These are phyloP conservation scores for Rhabditophanes sp. DNA, from an alignment of 2,888 invertebrate genomes.

Conservation along the genomic window DNA sequence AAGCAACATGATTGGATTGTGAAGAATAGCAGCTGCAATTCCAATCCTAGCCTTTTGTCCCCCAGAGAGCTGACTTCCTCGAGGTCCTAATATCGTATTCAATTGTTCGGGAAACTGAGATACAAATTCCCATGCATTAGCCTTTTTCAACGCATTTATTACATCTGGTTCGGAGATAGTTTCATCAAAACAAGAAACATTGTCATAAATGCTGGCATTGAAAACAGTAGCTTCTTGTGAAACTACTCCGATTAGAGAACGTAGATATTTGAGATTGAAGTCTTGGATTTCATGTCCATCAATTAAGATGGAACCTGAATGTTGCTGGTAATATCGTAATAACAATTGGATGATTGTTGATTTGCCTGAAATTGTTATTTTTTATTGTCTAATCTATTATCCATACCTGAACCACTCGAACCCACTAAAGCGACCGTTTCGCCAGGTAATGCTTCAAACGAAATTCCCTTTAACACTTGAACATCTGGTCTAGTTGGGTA, in stretches of 20 bases:
- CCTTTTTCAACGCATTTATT: too few species aligned
- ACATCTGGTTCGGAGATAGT: conserved; percentile 24
- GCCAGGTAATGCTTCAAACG: conserved; percentile 23
- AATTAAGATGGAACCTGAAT: conserved; percentile 43
- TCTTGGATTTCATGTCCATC: conserved; percentile 46
- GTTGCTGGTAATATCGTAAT: conserved; percentile 34
- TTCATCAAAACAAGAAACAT: conserved; percentile 45
- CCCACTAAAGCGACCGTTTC: conserved; percentile 35
- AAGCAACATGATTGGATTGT: conserved; percentile 11
- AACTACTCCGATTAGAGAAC: conserved; percentile 45
- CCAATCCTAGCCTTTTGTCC: conserved; percentile 30
- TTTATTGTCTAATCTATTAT: too few species aligned
- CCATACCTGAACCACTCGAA: conserved; percentile 30
- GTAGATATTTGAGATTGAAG: conserved; percentile 48
- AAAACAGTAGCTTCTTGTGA: conserved; percentile 53
- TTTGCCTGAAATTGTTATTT: too few species aligned
- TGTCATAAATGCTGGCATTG: conserved; percentile 48
- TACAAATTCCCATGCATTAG: too few species aligned
- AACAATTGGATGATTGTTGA: conserved; percentile 21
- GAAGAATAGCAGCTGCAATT: conserved; percentile 31
- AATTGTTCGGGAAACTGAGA: too few species aligned
- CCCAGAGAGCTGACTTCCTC: conserved; percentile 17
- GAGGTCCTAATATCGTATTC: conserved; percentile 17
- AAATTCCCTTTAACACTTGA: conserved; percentile 26
- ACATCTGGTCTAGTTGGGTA: conserved; percentile 48